Evolutionary conservation across 2,888 invertebrate species (phyloP).

Genomic region (Polydrusus pterygomalis): DNA sequence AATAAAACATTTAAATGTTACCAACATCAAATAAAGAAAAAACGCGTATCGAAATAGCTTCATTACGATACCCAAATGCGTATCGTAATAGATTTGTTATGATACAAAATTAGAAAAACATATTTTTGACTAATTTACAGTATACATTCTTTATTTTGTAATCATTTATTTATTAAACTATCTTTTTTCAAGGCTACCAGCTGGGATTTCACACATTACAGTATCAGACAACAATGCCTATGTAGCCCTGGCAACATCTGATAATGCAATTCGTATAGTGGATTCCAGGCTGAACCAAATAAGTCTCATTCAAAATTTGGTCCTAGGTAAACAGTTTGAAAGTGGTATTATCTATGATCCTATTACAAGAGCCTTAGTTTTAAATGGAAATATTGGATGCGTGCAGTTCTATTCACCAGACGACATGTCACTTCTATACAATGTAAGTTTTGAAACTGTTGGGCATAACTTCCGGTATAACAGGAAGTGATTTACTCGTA

Average conservation of each 20-base stretch:
- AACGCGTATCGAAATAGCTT: no score
- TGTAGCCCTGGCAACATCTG: conserved; percentile 79
- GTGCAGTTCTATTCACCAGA: conserved; percentile 83
- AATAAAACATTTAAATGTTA: no score
- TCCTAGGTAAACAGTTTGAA: conserved; percentile 76
- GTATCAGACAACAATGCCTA: conserved; percentile 78
- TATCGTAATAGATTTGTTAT: no score
- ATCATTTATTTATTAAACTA: no score
- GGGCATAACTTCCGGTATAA: no score
- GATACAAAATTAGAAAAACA: no score
- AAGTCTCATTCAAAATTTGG: conserved; percentile 79
- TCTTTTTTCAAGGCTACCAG: conserved; percentile 73
- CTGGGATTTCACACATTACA: conserved; percentile 78
- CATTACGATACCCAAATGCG: no score
- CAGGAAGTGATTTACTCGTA: no score
- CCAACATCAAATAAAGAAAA: no score
- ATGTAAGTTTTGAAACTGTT: conserved; percentile 76
- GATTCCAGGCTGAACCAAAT: conserved; percentile 74
- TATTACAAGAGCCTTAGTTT: conserved; percentile 78
- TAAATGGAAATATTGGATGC: conserved; percentile 84
- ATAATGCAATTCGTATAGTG: conserved; percentile 80
- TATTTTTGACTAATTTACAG: no score
- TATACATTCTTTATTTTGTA: no score
- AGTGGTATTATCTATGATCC: conserved; percentile 78
- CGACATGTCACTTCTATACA: conserved; percentile 80